Base-by-base conservation (phyloP, 2,797 vertebrate species). In the Rousettus madagascariensis region DNA sequence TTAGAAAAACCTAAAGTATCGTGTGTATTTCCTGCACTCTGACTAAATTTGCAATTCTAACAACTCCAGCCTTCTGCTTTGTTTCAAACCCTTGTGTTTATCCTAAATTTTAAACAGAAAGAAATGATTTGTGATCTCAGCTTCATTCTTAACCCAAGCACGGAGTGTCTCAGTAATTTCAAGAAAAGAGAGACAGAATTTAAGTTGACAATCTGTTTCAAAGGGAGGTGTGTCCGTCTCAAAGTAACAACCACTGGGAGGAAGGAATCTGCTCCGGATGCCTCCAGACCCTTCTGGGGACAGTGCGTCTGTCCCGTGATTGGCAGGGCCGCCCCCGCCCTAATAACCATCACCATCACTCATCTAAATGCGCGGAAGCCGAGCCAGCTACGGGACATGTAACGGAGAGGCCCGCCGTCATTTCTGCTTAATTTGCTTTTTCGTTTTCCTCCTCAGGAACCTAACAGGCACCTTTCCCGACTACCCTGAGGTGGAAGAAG, bases 381-480 rank as follows among this genome's bases (percentile, higher is more conserved):
- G 61, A 72, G 24, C 46, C 71, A 28, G 26, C 38, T 7, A 8
- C 1, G 9, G 2, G 7, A 4, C 49, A 0, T 4, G 2, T 8
- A 8, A 5, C 57, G 11, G 30, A 61, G 3, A 43, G 17, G 15
- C 8, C n/a, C 6, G 24, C 0, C 0, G 11, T 36, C 12, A 0
- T 59, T 57, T 68, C 66, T 17, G 0, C 17, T 71, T 77, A 92
- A 65, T 91, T 59, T 79, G 5, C 33, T 86, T 79, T 49, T 79
- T 46, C 92, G 96, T 93, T 94, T 96, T 92, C 95, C 89, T 69
- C 90, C 92, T 10, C 95, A 99, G 99, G 96, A 98, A 99, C 43
- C 94, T 99, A 66, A 98, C 98, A 0, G 99, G 99, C 86, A 98
- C 92, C 61, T 99, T 99, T 96, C 99, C 99, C 11, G 98, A 99